Percentiles rank a stretch among this genome's conserved stretches.
Evolutionary conservation across 2,113 vertebrate species (phyloP).

Genomic region (Gila orcuttii): DNA sequence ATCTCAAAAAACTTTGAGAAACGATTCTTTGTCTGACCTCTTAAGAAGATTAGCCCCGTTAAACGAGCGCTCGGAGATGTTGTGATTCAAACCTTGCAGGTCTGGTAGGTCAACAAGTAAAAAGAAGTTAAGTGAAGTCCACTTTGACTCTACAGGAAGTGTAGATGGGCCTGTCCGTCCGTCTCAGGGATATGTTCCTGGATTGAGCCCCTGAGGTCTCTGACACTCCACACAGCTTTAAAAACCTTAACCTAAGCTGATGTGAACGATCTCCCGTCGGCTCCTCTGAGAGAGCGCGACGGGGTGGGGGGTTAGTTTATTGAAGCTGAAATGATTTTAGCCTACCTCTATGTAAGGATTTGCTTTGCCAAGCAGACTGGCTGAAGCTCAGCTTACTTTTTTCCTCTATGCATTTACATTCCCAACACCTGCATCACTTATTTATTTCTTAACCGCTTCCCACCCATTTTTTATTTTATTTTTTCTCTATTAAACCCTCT

Average conservation of each 20-base stretch:
- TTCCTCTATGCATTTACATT: slow-evolving; percentile 40
- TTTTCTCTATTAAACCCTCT: slow-evolving; percentile 46
- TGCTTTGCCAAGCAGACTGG: slow-evolving; percentile 56
- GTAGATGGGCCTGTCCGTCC: neutral
- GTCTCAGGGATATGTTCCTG: neutral
- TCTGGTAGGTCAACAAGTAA: slow-evolving; percentile 21
- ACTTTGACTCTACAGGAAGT: slow-evolving; percentile 28
- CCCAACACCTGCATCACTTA: slow-evolving; percentile 41
- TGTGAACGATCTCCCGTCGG: slow-evolving; percentile 54
- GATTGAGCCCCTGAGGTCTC: slow-evolving; percentile 41
- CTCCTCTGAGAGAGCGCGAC: slow-evolving; percentile 21
- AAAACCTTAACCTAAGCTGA: slow-evolving; percentile 54
- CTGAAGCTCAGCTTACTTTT: slow-evolving; percentile 48
- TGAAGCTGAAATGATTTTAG: slow-evolving; percentile 57
- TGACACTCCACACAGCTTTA: slow-evolving; percentile 50
- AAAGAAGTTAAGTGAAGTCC: slow-evolving; percentile 31
- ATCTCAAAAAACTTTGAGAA: slow-evolving; percentile 40
- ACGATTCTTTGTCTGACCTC: slow-evolving; percentile 50
- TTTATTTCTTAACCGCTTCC: slow-evolving; percentile 50
- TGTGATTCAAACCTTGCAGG: slow-evolving; percentile 30
- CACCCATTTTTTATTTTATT: slow-evolving; percentile 17
- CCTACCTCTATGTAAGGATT: slow-evolving; percentile 50
- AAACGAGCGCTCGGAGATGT: slow-evolving; percentile 40
- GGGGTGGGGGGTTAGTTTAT: slow-evolving; percentile 38
- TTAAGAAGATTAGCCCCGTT: slow-evolving; percentile 52